These are phyloP conservation scores for Orussus abietinus DNA, from an alignment of 1,140 invertebrate genomes.

Conservation along the genomic window DNA sequence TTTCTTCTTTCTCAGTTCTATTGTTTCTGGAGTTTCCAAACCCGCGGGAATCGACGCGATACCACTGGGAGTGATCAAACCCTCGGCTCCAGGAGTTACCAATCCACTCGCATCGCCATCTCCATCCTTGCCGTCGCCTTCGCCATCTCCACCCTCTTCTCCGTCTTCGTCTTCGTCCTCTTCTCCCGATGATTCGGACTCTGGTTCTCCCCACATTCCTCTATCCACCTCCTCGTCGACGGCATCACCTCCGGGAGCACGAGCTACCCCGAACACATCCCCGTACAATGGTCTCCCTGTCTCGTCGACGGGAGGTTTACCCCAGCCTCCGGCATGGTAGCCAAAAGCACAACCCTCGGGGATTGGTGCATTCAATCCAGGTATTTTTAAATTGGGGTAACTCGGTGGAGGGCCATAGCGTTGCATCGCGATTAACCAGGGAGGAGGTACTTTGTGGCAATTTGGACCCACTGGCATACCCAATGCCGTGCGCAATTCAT, in stretches of 20 bases:
- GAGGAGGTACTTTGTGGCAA: conserved; percentile 87
- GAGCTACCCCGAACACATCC: conserved; percentile 86
- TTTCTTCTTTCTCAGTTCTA: conserved; percentile 95
- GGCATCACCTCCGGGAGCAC: conserved; percentile 57
- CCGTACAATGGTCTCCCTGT: conserved; percentile 96
- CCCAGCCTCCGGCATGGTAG: conserved; percentile 99
- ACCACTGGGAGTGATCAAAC: conserved; percentile 91
- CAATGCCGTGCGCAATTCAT: conserved; percentile 91
- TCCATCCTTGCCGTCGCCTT: conserved; percentile 65
- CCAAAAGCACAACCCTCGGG: conserved; percentile 97
- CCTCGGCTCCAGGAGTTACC: conserved; percentile 78
- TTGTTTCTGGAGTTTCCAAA: conserved; percentile 96
- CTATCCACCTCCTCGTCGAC: conserved; percentile 87
- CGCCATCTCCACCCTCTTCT: conserved; percentile 68
- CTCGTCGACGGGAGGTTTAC: conserved; percentile 99
- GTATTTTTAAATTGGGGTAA: conserved; percentile 98
- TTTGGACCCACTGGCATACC: conserved; percentile 97
- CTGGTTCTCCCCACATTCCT: conserved; percentile 95
- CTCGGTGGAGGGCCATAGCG: conserved; percentile 98
- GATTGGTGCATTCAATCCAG: conserved; percentile 87
- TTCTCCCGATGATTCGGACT: conserved; percentile 89
- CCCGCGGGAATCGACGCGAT: conserved; percentile 92
- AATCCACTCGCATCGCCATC: conserved; percentile 69
- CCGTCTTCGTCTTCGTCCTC: conserved; percentile 80
- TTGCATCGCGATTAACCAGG: conserved; percentile 99